Evolutionary conservation across 2,797 vertebrate genomes (phyloP).

Genomic region (Potorous gilbertii): DNA sequence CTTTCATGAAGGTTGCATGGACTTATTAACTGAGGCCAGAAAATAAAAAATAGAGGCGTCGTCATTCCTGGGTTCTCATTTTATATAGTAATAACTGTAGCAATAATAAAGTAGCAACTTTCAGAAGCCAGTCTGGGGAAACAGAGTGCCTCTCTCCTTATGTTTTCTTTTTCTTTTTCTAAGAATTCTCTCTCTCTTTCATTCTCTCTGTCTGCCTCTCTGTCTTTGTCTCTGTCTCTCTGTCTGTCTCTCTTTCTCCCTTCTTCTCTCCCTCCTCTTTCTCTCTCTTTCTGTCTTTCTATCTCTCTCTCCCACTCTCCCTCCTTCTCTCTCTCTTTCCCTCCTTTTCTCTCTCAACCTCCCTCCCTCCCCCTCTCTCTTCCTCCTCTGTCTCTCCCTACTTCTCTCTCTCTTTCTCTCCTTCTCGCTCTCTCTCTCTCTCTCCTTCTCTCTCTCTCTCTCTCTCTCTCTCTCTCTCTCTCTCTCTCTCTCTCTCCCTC

Average conservation of each 20-base stretch:
- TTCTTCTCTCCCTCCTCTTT: constrained; percentile 45
- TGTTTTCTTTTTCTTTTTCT: constrained; percentile 36
- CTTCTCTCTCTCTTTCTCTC: background rate
- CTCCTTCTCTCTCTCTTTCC: constrained; percentile 26
- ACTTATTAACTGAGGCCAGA: constrained; percentile 70
- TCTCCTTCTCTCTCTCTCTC: constrained; percentile 23
- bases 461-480: background rate
- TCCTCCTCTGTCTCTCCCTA: constrained; percentile 2
- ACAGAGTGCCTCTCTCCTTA: constrained; percentile 29
- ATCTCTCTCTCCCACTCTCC: background rate
- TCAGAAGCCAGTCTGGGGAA: constrained; percentile 42
- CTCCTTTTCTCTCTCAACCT: constrained; percentile 7
- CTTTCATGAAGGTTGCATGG: constrained; percentile 64
- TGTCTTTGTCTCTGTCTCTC: too few relatives aligned
- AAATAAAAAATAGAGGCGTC: constrained; percentile 67
- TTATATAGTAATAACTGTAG: background rate
- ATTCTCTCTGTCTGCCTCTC: constrained; percentile 67
- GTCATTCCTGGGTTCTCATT: constrained; percentile 38
- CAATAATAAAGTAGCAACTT: constrained; percentile 50
- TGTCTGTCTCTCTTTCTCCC: constrained; percentile 33
- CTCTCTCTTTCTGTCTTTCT: constrained; percentile 23
- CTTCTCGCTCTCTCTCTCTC: background rate
- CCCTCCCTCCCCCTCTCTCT: background rate
- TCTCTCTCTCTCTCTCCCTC: background rate
- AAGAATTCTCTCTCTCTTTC: constrained; percentile 71